Base-by-base conservation (phyloP, 2,797 vertebrate species). In the Clamator glandarius region DNA sequence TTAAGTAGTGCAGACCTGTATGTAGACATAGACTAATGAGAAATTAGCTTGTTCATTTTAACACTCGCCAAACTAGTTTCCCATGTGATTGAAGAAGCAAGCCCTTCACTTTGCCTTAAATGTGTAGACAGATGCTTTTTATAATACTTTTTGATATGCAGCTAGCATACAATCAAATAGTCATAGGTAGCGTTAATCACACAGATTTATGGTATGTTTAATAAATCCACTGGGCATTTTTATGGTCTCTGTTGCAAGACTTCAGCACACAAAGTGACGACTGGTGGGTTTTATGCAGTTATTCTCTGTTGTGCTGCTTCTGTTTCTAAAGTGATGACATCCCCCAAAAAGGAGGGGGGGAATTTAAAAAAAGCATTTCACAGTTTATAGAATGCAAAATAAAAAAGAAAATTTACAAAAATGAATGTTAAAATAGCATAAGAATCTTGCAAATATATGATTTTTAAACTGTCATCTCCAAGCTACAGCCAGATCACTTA, bases 391-490 rank as follows among this genome's bases (percentile, higher is more conserved):
- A 83, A 64, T 72, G 54, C 15, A 87, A 92, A 92, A 72, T 55
- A 79, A 93, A 96, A 83, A 84, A 80, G 82, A 80, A 84, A 74
- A 89, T 94, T n/a, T n/a, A n/a, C 70, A 35, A 82, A 95, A 94
- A 89, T 59, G 69, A 87, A 73, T 66, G 48, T 80, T 86, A 68
- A 72, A 13, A 80, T 48, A 85, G 62, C 7, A 24, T 68, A 72
- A 89, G 87, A 93, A 50, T 19, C 25, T 84, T 59, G 12, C 20
- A 16, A 92, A 96, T 36, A 81, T 29, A 6, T 36, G 61, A 81
- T 84, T 91, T 95, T 88, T 97, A 93, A 95, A 94, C 86, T 86
- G 89, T 63, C 59, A 31, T 95, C 84, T 95, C 73, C 74, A 93
- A 92, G 83, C 64, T 33, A 83, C 70, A 89, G 58, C 54, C 59